Base-by-base conservation (phyloP, 2,888 invertebrate genomes). In the Ellobium chinense region DNA sequence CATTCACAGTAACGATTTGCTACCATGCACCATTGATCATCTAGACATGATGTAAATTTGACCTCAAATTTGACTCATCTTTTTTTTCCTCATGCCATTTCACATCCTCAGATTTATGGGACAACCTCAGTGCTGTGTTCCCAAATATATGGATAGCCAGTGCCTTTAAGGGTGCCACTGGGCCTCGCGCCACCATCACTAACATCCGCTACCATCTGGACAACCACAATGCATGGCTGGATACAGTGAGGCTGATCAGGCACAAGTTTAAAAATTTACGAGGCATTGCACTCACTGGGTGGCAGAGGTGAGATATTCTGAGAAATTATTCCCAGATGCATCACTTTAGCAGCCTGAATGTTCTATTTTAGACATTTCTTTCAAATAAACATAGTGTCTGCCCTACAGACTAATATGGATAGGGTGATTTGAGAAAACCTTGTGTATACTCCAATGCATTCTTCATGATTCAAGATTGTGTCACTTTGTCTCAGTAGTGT, bases 111-210 rank as follows among this genome's bases (percentile, higher is more conserved):
- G 88, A 94, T 91, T 82, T 91, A 58, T 92, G 92, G 96, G 94
- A 94, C 54, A 95, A 94, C 75, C 96, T 96, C 87, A 93, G 94
- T 5, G 89, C 87, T 68, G 92, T 96, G 14, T 97, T 97, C 92
- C 93, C 94, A 1, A 94, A 94, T 56, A 93, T 97, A 31, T 97
- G 97, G 97, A 94, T 96, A 63, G 97, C 96, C 0, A 95, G 96
- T 81, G 97, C 97, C 0, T 97, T 95, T 89, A 97, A 97, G 94
- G 97, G 97, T 0, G 97, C 97, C 0, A 96, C 96, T 82, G 96
- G 97, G 7, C 88, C 96, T 77, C 94, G 95, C 86, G 95, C 96
- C 93, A 95, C 95, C 82, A 90, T 96, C 77, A 96, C 96, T 0
- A 94, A 95, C 18, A 94, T 95, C 74, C 93, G 94, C 34, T 94